Conservation (phyloP, 2,888 invertebrate genomes). For the Ypsolopha scabrella region DNA sequence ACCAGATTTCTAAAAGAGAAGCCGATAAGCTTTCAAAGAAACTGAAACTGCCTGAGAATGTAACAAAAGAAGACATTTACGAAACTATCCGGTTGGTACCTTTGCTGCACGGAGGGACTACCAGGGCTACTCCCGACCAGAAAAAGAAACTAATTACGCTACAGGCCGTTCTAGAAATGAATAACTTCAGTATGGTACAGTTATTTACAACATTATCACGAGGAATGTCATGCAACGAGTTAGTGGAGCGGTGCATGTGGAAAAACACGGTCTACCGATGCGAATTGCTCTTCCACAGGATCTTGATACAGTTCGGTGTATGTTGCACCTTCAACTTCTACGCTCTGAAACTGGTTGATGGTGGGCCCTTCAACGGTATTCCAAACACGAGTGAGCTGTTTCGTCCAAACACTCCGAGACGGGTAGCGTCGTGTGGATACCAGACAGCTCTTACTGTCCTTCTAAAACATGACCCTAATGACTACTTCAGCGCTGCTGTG, state of each 20-base stretch:
- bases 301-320: slow-evolving; percentile 56
- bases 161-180: slow-evolving; percentile 42
- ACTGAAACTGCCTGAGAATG: slow-evolving; percentile 26
- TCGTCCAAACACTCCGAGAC: slow-evolving; percentile 56
- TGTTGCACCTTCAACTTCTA: slow-evolving; percentile 78
- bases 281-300: slow-evolving; percentile 54
- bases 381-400: slow-evolving; percentile 17
- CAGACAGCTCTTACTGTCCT: slow-evolving; percentile 74
- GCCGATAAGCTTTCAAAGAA: slow-evolving; percentile 18
- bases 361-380: slow-evolving; percentile 15
- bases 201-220: slow-evolving; percentile 41
- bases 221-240: slow-evolving; percentile 46
- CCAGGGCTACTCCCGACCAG: slow-evolving; percentile 17
- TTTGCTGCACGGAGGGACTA: slow-evolving; percentile 31
- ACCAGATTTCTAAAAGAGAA: slow-evolving; percentile 64
- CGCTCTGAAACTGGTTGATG: slow-evolving; percentile 27
- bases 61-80: slow-evolving; percentile 40
- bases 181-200: slow-evolving; percentile 31
- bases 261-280: slow-evolving; percentile 64
- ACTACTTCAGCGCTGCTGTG: slow-evolving; percentile 73
- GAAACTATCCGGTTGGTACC: slow-evolving; percentile 34
- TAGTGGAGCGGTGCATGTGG: slow-evolving; percentile 71
- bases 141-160: slow-evolving; percentile 25
- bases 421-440: slow-evolving; percentile 77
- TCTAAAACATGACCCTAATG: slow-evolving; percentile 63